Evolutionary conservation across 2,888 invertebrate species (phyloP).

Genomic region (Trichogramma evanescens): DNA sequence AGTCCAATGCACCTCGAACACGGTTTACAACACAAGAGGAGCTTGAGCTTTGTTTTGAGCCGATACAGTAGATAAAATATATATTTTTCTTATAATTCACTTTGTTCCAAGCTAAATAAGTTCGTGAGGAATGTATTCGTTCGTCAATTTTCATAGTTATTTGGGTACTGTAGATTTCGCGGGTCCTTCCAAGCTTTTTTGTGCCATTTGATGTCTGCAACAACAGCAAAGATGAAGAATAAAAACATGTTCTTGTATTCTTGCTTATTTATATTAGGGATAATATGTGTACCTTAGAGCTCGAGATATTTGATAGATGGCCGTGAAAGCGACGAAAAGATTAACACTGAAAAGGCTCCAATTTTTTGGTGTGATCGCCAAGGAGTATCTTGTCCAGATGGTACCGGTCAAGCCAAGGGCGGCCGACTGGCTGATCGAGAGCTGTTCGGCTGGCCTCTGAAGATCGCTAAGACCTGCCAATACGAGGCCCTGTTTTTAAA

Average conservation of each 20-base stretch:
- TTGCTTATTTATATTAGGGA: neutral
- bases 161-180: slow-evolving; percentile 1
- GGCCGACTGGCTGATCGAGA: slow-evolving; percentile 75
- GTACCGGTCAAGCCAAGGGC: slow-evolving; percentile 83
- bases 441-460: slow-evolving; percentile 76
- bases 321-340: slow-evolving; percentile 88
- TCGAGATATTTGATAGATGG: slow-evolving; percentile 73
- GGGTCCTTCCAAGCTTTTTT: slow-evolving; percentile 22
- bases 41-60: no score
- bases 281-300: slow-evolving; percentile 50
- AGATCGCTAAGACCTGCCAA: slow-evolving; percentile 85
- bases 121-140: slow-evolving; percentile 16
- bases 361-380: slow-evolving; percentile 96
- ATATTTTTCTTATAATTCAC: no score
- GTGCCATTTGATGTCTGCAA: slow-evolving; percentile 37
- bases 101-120: no score
- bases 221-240: slow-evolving; percentile 4
- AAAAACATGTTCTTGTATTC: neutral
- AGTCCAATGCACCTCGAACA: no score
- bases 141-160: slow-evolving; percentile 1
- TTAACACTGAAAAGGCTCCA: slow-evolving; percentile 92
- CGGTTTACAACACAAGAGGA: no score
- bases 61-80: no score
- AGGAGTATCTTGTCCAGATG: slow-evolving; percentile 92
- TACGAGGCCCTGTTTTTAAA: slow-evolving; percentile 67